phyloP scores from a whole-genome alignment of 1,140 invertebrate genomes.

The Leptinotarsa defecta region DNA sequence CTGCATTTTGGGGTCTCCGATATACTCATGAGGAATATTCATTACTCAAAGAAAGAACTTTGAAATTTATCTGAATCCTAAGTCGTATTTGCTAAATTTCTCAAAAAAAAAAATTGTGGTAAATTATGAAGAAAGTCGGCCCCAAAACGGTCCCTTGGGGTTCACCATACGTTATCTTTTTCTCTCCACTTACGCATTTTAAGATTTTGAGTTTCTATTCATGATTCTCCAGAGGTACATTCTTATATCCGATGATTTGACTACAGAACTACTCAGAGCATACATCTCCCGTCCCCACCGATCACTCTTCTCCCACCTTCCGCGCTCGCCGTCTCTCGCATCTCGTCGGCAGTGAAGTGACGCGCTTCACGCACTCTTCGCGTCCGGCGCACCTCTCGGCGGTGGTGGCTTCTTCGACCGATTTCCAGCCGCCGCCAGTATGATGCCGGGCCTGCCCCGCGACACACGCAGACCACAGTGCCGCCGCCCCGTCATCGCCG shows the following conservation, averaged over 20 bases:
- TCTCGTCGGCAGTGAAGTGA: not conserved
- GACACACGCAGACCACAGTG: slow-evolving; percentile 19
- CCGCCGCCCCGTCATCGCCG: slow-evolving; percentile 10
- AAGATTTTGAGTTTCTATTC: not conserved
- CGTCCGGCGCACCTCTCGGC: slow-evolving; percentile 18
- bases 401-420: slow-evolving; percentile 32
- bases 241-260: not conserved
- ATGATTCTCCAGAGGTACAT: too few species aligned
- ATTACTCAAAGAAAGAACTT: too few species aligned
- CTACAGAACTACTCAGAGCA: not conserved
- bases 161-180: too few species aligned
- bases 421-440: slow-evolving; percentile 48
- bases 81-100: too few species aligned
- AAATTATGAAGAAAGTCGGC: too few species aligned
- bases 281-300: not conserved
- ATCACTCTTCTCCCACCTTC: not conserved
- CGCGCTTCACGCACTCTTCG: not conserved
- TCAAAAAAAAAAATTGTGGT: too few species aligned
- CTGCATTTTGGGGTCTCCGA: too few species aligned
- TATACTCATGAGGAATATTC: too few species aligned
- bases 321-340: not conserved
- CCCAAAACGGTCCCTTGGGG: too few species aligned
- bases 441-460: slow-evolving; percentile 46
- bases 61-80: too few species aligned
- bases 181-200: too few species aligned